A percentile compares a stretch with the other conserved stretches of the same genome.
These are phyloP conservation scores for Lophochroa leadbeateri DNA, from an alignment of 2,113 vertebrate species.

Conservation along the genomic window DNA sequence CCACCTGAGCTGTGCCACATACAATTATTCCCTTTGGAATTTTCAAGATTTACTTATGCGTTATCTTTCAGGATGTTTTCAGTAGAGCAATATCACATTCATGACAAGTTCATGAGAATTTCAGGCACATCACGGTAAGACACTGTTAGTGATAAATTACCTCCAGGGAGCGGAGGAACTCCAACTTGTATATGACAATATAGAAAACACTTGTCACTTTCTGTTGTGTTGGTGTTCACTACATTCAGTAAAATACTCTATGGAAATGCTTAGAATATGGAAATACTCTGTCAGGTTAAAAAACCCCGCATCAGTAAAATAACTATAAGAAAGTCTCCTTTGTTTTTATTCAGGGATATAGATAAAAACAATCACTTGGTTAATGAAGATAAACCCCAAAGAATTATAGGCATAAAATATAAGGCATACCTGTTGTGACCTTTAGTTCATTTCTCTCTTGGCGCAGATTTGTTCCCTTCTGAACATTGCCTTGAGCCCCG, in stretches of 20 bases:
- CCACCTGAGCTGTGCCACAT: conserved; percentile 19
- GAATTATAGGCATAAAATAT: not conserved
- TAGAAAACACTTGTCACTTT: not conserved
- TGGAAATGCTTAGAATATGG: no score
- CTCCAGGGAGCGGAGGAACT: not conserved
- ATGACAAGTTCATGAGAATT: not conserved
- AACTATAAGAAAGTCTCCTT: not conserved
- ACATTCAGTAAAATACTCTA: no score
- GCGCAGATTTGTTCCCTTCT: not conserved
- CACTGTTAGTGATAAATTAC: not conserved
- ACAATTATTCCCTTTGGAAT: not conserved
- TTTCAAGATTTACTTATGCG: not conserved
- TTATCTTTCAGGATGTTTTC: not conserved
- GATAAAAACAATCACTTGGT: not conserved
- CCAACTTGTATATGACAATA: not conserved
- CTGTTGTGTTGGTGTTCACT: not conserved
- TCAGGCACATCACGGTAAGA: not conserved
- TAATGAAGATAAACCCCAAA: not conserved
- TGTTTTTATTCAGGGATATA: not conserved
- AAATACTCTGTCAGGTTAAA: no score
- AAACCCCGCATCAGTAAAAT: not conserved
- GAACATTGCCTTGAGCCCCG: not conserved
- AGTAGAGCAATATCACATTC: not conserved
- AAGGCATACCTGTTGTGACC: not conserved
- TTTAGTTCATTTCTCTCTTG: not conserved